Evolutionary conservation across 1,140 invertebrate species (phyloP), one percentile per base, ranked within the genome.

Genomic region (Eufriesea mexicana): DNA sequence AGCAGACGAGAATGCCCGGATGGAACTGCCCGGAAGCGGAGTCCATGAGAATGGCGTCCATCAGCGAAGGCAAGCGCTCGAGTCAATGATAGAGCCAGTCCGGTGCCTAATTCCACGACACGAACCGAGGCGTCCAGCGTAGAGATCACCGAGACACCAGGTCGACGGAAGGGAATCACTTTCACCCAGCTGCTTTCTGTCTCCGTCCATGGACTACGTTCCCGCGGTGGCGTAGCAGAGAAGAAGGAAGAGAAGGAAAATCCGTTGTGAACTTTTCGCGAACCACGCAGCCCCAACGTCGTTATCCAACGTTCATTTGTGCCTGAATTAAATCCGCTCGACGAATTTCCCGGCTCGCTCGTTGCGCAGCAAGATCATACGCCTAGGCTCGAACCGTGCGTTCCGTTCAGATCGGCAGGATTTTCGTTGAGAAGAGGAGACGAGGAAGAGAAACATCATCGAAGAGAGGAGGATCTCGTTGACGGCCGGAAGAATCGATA

Each of bases 1-100:
- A 94, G 74, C 93, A 92, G n/a, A 94, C 92, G 59, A 90, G 92
- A 90, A 93, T 94, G 92, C 89, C 92, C 23, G 90, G 86, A 64
- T 93, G 92, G 92, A 92, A 88, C 79, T 90, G 90, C 79, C 88
- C 91, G 81, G 91, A 92, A 84, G 80, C 90, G 67, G 93, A 93
- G 84, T 90, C 92, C 75, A 92, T 91, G 86, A 91, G 90, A 85
- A 93, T 94, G 91, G 89, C 91, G 75, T 92, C 92, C 73, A 92
- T 94, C 81, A 93, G 90, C 89, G 93, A 94, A 74, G 88, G 75
- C 73, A 93, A 93, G 73, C 90, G 84, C 68, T 89, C 92, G 77
- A 92, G 90, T 84, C 93, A 93, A 89, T 94, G 93, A 89, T 92
- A 91, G 55, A 71, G 86, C 85, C 71, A 74, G 86, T 51, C 76